Conservation (phyloP, 2,888 invertebrate genomes). For the Chloroclystis v-ata region DNA sequence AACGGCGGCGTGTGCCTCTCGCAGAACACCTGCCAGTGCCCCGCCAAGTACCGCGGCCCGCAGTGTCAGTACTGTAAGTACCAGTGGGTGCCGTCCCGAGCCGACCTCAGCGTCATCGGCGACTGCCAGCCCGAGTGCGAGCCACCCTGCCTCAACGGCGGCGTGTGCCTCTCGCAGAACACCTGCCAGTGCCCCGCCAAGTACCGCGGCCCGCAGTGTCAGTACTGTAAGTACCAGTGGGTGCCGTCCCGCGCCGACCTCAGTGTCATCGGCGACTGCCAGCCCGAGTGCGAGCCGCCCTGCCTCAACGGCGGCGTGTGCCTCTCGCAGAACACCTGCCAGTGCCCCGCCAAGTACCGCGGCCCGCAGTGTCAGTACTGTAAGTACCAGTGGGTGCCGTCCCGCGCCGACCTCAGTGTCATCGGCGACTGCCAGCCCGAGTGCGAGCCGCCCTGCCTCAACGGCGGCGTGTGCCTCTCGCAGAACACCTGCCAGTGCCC, state of each 20-base stretch:
- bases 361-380: slow-evolving; percentile 86
- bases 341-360: slow-evolving; percentile 84
- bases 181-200: slow-evolving; percentile 87
- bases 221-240: slow-evolving; percentile 71
- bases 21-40: slow-evolving; percentile 87
- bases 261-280: slow-evolving; percentile 82
- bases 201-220: slow-evolving; percentile 84
- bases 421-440: slow-evolving; percentile 85
- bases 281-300: slow-evolving; percentile 81
- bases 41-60: slow-evolving; percentile 82
- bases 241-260: slow-evolving; percentile 70
- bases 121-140: slow-evolving; percentile 82
- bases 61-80: slow-evolving; percentile 82
- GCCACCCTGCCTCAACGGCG: slow-evolving; percentile 88
- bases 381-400: slow-evolving; percentile 81
- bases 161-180: slow-evolving; percentile 86
- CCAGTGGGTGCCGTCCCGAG: slow-evolving; percentile 37
- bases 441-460: slow-evolving; percentile 83
- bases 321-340: slow-evolving; percentile 85
- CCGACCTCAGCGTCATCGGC: slow-evolving; percentile 80
- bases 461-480: slow-evolving; percentile 89
- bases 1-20: slow-evolving; percentile 91
- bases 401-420: slow-evolving; percentile 78
- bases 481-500: slow-evolving; percentile 89
- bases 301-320: slow-evolving; percentile 92